Evolutionary conservation across 2,113 vertebrate species (phyloP).

Genomic region (Bubo blakistoni): DNA sequence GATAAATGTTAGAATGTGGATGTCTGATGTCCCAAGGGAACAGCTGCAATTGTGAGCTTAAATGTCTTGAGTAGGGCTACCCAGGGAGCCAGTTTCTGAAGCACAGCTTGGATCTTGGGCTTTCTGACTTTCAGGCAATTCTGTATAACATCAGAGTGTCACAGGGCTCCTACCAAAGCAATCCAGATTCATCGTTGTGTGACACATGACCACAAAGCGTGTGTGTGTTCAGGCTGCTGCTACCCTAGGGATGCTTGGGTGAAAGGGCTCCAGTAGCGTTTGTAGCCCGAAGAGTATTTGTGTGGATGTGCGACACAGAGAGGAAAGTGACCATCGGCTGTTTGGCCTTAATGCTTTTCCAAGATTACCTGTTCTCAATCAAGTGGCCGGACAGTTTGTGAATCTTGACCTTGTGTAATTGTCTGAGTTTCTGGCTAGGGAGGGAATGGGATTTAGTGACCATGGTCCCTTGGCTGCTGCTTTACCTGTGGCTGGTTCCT

Average conservation of each 20-base stretch:
- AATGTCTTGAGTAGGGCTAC: neutral
- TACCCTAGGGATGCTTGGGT: neutral
- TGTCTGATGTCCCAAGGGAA: neutral
- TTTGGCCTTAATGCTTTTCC: neutral
- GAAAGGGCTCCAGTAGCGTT: neutral
- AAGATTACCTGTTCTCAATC: rapidly evolving
- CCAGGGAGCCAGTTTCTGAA: neutral
- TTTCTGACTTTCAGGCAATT: neutral
- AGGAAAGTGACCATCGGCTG: neutral
- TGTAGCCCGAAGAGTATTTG: neutral
- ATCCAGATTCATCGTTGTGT: rapidly evolving
- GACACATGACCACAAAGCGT: too few species aligned
- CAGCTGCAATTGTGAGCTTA: neutral
- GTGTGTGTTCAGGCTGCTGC: neutral
- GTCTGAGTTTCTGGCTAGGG: neutral
- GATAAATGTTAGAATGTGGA: neutral
- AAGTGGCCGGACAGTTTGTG: neutral
- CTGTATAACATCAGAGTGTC: neutral
- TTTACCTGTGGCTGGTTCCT: neutral
- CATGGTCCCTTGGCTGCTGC: neutral
- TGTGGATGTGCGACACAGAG: neutral
- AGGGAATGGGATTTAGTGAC: neutral
- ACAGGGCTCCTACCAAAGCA: neutral
- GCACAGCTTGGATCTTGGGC: neutral
- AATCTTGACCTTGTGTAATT: neutral